A percentile compares a stretch with the other conserved stretches of the same genome.
phyloP scores from a whole-genome alignment of 2,113 vertebrate species.

The Pontoporia blainvillei region DNA sequence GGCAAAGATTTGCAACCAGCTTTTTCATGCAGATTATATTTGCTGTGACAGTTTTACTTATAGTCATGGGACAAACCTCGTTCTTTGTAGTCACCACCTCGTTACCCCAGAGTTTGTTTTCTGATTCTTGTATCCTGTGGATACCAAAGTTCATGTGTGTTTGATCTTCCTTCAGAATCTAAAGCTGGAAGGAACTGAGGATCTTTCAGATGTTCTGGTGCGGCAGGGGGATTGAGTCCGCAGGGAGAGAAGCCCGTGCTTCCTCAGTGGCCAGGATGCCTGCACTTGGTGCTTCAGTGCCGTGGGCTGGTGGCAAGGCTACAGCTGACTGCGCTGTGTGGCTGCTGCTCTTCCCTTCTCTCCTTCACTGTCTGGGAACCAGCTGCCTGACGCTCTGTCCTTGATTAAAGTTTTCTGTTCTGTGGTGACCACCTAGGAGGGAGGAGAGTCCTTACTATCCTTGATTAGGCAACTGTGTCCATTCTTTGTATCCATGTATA shows the following conservation, averaged over 20 bases:
- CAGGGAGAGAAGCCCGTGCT: accelerated
- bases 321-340: accelerated
- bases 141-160: neutral
- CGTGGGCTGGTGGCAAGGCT: neutral
- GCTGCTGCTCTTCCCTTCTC: neutral
- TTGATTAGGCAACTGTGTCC: neutral
- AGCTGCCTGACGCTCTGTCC: neutral
- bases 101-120: neutral
- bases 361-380: neutral
- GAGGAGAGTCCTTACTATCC: neutral
- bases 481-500: neutral
- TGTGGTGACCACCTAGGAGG: neutral
- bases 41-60: neutral
- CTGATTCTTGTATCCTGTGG: neutral
- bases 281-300: too few species aligned
- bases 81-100: neutral
- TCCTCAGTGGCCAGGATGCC: neutral
- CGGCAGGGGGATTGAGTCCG: slow-evolving; percentile 57
- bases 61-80: neutral
- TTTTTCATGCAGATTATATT: neutral
- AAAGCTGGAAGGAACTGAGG: slow-evolving; percentile 75
- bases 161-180: slow-evolving; percentile 76
- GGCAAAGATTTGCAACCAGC: neutral
- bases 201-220: slow-evolving; percentile 82
- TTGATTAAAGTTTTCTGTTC: neutral